Evolutionary conservation across 2,113 vertebrate species (phyloP), one percentile per base, ranked within the genome.

Genomic region (Ellobius talpinus): DNA sequence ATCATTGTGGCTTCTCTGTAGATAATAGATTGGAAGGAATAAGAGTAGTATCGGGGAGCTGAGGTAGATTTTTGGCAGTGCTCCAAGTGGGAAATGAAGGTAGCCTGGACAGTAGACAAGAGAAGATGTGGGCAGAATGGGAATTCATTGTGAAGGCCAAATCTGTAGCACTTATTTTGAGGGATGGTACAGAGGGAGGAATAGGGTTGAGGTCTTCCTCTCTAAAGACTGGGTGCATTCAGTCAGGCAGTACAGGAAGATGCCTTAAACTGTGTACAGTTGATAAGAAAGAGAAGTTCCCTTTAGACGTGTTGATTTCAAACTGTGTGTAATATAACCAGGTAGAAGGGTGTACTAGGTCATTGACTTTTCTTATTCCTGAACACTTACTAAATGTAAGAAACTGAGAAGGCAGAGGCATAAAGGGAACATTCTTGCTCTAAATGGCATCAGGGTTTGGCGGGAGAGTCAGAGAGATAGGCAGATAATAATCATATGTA

Each of bases 1-100:
- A 95, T 93, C 14, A 61, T 79, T 95, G 90, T 88, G 65, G 26
- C 68, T 95, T 95, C 52, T 91, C 26, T 84, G 85, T 93, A 55
- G 8, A 55, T 82, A 93, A 95, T 52, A 91, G 82, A 45, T 68
- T 31, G 33, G 31, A 84, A 29, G 66, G 31, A 39, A 86, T 31
- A 68, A 66, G 36, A 68, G 21, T 78, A 95, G 87, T 55, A 93
- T 39, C n/a, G 52, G 24, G 50, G 72, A 94, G 6, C 36, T 36
- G 58, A 95, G 47, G 52, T 3, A 92, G n/a, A 76, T 87, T 93
- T 31, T 66, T 86, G 58, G 33, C 6, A 70, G 55, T 96, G 89
- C 19, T 96, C 77, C 82, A 94, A 55, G 36, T 89, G 24, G 89
- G 78, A 94, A 50, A 73, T 79, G 31, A 96, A 89, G 23, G 47